Evolutionary conservation across 2,888 invertebrate genomes (phyloP).

Genomic region (Torymus aiolomorphi): DNA sequence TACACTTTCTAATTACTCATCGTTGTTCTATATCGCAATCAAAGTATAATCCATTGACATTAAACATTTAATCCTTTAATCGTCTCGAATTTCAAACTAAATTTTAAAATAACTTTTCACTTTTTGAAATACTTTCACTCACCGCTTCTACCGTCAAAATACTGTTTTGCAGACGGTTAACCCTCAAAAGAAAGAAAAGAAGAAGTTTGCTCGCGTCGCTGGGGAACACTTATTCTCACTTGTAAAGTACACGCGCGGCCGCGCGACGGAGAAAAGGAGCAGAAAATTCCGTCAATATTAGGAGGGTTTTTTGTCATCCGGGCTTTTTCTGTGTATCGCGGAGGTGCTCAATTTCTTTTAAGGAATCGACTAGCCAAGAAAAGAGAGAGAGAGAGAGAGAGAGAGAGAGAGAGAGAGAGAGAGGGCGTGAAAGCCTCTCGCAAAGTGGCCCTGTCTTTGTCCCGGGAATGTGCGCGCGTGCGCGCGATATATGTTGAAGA

Average conservation of each 20-base stretch:
- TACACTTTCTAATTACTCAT: too few relatives aligned
- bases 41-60: too few relatives aligned
- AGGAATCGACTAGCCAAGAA: slow-evolving; percentile 25
- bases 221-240: neutral
- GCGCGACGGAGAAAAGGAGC: neutral
- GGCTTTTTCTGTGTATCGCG: slow-evolving; percentile 3
- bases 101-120: too few relatives aligned
- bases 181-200: neutral
- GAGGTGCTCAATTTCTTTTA: slow-evolving; percentile 36
- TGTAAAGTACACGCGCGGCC: neutral
- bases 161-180: neutral
- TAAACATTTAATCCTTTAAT: too few relatives aligned
- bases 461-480: neutral
- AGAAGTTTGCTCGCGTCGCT: neutral
- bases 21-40: too few relatives aligned
- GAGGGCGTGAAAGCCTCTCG: neutral
- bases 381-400: neutral
- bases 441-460: slow-evolving; percentile 31
- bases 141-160: neutral
- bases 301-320: slow-evolving; percentile 9
- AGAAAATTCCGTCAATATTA: slow-evolving; percentile 15
- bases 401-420: neutral
- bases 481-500: slow-evolving; percentile 22
- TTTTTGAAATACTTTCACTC: too few relatives aligned
- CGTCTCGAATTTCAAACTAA: too few relatives aligned